These are phyloP conservation scores for Onychomys arenicola DNA, from an alignment of 2,797 vertebrate species.

Conservation along the genomic window DNA sequence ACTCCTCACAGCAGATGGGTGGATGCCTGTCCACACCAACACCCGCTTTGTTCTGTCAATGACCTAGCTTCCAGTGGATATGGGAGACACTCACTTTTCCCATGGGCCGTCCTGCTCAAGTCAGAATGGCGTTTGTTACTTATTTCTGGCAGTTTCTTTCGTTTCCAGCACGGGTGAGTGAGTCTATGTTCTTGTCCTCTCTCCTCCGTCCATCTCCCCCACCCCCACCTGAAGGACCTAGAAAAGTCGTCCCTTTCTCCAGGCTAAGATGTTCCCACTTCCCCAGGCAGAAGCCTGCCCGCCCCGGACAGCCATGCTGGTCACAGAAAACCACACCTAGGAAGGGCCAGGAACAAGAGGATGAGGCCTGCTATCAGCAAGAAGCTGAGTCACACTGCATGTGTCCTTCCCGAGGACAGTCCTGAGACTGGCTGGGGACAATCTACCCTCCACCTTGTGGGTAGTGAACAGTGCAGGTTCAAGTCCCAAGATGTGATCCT, in stretches of 20 bases:
- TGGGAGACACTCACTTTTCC: background rate
- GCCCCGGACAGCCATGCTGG: background rate
- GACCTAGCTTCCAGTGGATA: background rate
- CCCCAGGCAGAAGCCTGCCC: background rate
- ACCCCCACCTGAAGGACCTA: background rate
- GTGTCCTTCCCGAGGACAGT: background rate
- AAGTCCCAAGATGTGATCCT: background rate
- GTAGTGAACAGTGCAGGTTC: background rate
- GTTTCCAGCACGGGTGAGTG: background rate
- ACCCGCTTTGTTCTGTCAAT: background rate
- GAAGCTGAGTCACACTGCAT: fast-evolving
- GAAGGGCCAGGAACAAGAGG: no score
- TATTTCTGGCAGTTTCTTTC: background rate
- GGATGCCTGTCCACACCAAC: background rate
- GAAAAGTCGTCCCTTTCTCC: background rate
- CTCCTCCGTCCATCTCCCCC: no score
- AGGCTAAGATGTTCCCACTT: background rate
- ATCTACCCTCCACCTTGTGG: background rate
- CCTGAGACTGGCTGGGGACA: background rate
- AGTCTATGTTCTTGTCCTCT: background rate
- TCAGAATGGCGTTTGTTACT: background rate
- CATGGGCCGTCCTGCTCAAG: background rate
- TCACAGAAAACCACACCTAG: background rate
- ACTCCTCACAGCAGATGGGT: background rate
- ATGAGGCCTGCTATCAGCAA: background rate